These are phyloP conservation scores for Labrus mixtus DNA, from an alignment of 2,113 vertebrate species.

Conservation along the genomic window DNA sequence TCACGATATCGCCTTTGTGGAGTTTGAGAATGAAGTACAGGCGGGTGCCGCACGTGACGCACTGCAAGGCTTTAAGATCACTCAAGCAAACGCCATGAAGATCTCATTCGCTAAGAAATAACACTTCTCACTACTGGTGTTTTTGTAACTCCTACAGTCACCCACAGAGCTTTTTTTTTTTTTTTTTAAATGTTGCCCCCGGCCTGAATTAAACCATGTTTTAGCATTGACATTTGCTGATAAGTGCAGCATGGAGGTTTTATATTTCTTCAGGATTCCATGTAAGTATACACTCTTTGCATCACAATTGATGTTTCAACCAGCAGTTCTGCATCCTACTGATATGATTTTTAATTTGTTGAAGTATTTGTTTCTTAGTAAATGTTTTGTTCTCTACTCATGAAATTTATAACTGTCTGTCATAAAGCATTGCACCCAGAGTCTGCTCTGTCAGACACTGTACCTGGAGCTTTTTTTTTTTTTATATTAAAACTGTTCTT, in stretches of 20 bases:
- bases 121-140: not conserved
- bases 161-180: not conserved
- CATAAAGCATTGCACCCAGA: slow-evolving; percentile 93
- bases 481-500: slow-evolving; percentile 79
- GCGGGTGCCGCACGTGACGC: slow-evolving; percentile 90
- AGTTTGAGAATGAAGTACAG: slow-evolving; percentile 95
- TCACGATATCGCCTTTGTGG: slow-evolving; percentile 95
- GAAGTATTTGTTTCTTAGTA: not conserved
- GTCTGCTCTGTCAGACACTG: slow-evolving; percentile 91
- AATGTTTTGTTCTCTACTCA: not conserved
- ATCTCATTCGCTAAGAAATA: slow-evolving; percentile 96
- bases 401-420: slow-evolving; percentile 32
- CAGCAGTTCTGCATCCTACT: not conserved
- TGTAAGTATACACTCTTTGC: slow-evolving; percentile 63
- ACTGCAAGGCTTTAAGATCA: slow-evolving; percentile 93
- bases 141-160: not conserved
- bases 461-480: slow-evolving; percentile 90
- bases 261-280: slow-evolving; percentile 17
- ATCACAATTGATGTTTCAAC: not conserved
- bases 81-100: slow-evolving; percentile 94
- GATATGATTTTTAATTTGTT: not conserved
- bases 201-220: not conserved
- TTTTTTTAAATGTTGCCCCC: not conserved
- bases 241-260: not conserved
- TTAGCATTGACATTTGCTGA: slow-evolving; percentile 9